Evolutionary conservation across 1,140 invertebrate genomes (phyloP).

Genomic region (Magallana ariakensis): DNA sequence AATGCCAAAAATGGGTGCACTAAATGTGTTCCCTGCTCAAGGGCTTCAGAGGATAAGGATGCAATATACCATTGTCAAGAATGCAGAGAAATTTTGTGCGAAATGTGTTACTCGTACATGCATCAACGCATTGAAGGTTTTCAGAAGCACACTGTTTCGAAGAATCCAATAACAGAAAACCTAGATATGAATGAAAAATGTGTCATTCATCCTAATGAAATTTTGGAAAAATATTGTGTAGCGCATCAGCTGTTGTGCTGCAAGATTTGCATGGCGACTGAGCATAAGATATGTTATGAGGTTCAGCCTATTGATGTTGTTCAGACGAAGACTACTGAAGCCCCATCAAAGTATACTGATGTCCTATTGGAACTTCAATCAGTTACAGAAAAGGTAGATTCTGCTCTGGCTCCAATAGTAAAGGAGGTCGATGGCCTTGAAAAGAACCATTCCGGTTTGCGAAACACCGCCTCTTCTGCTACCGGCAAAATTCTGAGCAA

Average conservation of each 20-base stretch:
- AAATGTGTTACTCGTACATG: not conserved
- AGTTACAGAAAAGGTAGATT: not conserved
- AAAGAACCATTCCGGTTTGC: not conserved
- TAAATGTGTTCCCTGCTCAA: not conserved
- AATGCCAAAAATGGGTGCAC: not conserved
- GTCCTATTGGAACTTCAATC: not conserved
- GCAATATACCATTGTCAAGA: not conserved
- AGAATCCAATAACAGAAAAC: too few relatives aligned
- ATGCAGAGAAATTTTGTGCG: not conserved
- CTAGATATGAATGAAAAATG: not conserved
- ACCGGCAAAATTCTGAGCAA: not conserved
- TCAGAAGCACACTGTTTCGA: not conserved
- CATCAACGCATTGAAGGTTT: not conserved
- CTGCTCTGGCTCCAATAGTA: not conserved
- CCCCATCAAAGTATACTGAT: not conserved
- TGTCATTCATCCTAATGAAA: not conserved
- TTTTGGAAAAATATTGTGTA: not conserved
- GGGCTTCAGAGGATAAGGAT: not conserved
- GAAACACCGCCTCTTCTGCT: not conserved
- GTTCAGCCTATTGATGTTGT: not conserved
- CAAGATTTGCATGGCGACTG: not conserved
- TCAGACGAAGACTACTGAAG: not conserved
- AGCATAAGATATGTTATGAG: not conserved
- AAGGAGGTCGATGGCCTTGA: not conserved
- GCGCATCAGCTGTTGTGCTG: slow-evolving; percentile 2